Evolutionary conservation across 2,113 vertebrate genomes (phyloP).

Genomic region (Amblyopsis rosae): DNA sequence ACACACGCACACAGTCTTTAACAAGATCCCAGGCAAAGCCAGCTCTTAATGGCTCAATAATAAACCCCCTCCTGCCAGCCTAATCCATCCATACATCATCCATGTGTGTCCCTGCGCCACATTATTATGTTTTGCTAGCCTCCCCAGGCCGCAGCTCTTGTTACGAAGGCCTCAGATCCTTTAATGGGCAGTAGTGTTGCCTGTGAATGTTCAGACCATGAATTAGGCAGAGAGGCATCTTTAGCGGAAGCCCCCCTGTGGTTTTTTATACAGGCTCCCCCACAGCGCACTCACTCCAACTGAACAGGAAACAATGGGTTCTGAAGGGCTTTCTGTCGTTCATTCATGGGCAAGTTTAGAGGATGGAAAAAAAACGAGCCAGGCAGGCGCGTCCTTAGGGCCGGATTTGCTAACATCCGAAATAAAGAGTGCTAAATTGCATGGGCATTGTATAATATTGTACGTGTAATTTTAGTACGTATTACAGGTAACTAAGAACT

Average conservation of each 20-base stretch:
- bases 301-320: conserved; percentile 57
- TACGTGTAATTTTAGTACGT: too few relatives aligned
- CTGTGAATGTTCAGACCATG: conserved; percentile 54
- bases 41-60: conserved; percentile 52
- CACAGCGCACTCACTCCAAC: conserved; percentile 38
- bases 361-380: neutral
- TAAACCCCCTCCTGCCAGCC: conserved; percentile 33
- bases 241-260: conserved; percentile 39
- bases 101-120: conserved; percentile 29
- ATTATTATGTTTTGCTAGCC: conserved; percentile 57
- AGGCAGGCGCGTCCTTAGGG: too few relatives aligned
- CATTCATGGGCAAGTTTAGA: conserved; percentile 7
- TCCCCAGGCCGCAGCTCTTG: conserved; percentile 53
- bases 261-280: conserved; percentile 37
- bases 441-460: too few relatives aligned
- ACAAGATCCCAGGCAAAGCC: conserved; percentile 55
- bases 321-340: conserved; percentile 43
- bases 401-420: too few relatives aligned
- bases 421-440: too few relatives aligned
- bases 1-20: conserved; percentile 34
- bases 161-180: conserved; percentile 44
- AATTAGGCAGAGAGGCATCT: conserved; percentile 51
- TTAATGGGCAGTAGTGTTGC: conserved; percentile 45
- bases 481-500: too few relatives aligned
- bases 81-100: conserved; percentile 32